phyloP scores from a whole-genome alignment of 2,113 vertebrate species.

The Ceuthmochares aereus region DNA sequence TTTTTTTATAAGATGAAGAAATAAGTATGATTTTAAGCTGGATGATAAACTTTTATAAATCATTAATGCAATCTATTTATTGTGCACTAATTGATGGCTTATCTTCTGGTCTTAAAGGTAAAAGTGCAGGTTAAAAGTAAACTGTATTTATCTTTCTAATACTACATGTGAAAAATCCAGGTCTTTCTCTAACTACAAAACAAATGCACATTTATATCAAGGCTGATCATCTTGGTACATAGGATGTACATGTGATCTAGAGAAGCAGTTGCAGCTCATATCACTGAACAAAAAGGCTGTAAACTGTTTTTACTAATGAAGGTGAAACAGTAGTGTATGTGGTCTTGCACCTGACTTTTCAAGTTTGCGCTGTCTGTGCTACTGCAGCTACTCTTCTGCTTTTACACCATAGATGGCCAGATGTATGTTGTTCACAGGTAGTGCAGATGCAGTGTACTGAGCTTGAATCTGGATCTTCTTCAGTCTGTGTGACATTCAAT shows the following conservation, averaged over 20 bases:
- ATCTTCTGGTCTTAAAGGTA: neutral
- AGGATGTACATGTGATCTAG: neutral
- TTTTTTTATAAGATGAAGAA: neutral
- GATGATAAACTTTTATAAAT: neutral
- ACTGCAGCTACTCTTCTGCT: neutral
- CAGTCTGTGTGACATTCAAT: neutral
- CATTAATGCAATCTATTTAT: neutral
- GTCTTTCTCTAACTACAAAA: neutral
- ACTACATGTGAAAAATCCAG: neutral
- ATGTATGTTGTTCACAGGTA: neutral
- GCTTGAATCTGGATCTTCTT: neutral
- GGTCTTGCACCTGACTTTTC: neutral
- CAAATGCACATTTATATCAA: neutral
- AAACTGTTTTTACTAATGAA: neutral
- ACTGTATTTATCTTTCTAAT: neutral
- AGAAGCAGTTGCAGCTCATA: neutral
- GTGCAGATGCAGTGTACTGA: neutral
- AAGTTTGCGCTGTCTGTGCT: neutral
- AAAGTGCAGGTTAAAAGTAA: neutral
- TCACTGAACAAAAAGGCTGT: neutral
- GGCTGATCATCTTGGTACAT: neutral
- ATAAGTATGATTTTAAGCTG: neutral
- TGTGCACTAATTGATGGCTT: neutral
- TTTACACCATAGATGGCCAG: neutral
- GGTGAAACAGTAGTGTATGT: neutral